Conservation (phyloP, 2,888 invertebrate genomes). For the Ectropis crepuscularia region DNA sequence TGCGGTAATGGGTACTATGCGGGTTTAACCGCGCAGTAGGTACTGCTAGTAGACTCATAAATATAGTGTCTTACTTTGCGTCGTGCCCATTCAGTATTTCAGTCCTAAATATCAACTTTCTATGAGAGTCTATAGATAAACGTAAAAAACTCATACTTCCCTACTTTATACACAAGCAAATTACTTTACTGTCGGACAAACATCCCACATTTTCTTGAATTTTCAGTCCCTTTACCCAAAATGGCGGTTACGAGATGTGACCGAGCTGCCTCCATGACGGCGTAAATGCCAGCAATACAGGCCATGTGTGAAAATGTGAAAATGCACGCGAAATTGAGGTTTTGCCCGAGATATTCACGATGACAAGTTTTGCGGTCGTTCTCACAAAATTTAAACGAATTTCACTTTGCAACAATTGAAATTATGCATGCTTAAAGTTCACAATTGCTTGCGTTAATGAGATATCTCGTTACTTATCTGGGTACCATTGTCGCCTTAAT, state of each 20-base stretch:
- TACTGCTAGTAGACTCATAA: too few relatives aligned
- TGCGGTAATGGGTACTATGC: too few relatives aligned
- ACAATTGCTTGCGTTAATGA: too few relatives aligned
- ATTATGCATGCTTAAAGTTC: too few relatives aligned
- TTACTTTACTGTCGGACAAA: neutral
- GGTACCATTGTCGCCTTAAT: too few relatives aligned
- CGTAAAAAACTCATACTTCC: too few relatives aligned
- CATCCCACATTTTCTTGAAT: conserved; percentile 7
- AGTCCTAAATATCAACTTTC: too few relatives aligned
- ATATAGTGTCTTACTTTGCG: too few relatives aligned
- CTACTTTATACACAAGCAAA: neutral
- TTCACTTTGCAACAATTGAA: neutral
- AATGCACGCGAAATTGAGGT: conserved; percentile 29
- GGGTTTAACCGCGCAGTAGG: too few relatives aligned
- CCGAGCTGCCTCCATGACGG: conserved; percentile 37
- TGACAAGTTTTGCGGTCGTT: conserved; percentile 5
- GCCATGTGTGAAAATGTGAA: conserved; percentile 24
- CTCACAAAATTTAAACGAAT: conserved; percentile 4
- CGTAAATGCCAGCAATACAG: conserved; percentile 45
- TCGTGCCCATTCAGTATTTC: too few relatives aligned
- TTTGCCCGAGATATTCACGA: conserved; percentile 8
- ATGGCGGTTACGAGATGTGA: conserved; percentile 12
- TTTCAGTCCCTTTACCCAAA: conserved; percentile 5
- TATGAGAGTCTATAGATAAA: too few relatives aligned
- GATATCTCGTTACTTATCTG: too few relatives aligned